phyloP scores from a whole-genome alignment of 2,888 invertebrate genomes.

The Crossocerus cetratus region DNA sequence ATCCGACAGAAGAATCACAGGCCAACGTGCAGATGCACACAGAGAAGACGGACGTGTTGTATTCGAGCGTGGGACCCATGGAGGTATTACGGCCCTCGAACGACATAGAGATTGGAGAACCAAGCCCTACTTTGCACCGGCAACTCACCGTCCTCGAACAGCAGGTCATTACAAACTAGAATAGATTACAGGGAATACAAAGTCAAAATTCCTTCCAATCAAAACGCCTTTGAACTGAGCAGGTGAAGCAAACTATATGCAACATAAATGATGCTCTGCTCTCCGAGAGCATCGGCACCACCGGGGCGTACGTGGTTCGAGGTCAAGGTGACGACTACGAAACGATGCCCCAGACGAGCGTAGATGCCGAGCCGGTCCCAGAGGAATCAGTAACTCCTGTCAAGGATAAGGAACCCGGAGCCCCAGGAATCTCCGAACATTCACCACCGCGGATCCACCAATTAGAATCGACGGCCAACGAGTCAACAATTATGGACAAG shows the following conservation, averaged over 20 bases:
- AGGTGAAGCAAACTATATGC: constrained; percentile 55
- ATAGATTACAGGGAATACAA: too few relatives aligned
- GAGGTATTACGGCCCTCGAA: constrained; percentile 55
- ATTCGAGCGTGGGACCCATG: constrained; percentile 46
- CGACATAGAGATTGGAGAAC: constrained; percentile 65
- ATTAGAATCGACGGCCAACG: constrained; percentile 38
- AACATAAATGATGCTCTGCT: constrained; percentile 32
- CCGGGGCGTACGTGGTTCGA: constrained; percentile 42
- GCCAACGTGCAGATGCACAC: constrained; percentile 9
- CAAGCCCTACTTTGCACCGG: constrained; percentile 29
- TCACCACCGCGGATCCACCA: constrained; percentile 60
- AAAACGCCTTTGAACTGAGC: neutral
- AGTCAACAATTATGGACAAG: neutral
- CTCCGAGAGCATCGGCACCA: constrained; percentile 12
- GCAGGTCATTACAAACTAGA: constrained; percentile 35
- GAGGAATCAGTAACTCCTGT: neutral
- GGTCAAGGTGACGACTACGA: constrained; percentile 63
- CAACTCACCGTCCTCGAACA: constrained; percentile 40
- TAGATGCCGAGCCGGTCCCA: constrained; percentile 24
- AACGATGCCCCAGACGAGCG: constrained; percentile 26
- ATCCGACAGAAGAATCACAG: constrained; percentile 3
- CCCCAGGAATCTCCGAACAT: constrained; percentile 43
- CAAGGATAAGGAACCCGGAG: constrained; percentile 32
- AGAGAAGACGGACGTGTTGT: constrained; percentile 20
- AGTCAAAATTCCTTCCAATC: neutral